Conservation (phyloP, 2,797 vertebrate species). For the Notoglanidium macrostoma region DNA sequence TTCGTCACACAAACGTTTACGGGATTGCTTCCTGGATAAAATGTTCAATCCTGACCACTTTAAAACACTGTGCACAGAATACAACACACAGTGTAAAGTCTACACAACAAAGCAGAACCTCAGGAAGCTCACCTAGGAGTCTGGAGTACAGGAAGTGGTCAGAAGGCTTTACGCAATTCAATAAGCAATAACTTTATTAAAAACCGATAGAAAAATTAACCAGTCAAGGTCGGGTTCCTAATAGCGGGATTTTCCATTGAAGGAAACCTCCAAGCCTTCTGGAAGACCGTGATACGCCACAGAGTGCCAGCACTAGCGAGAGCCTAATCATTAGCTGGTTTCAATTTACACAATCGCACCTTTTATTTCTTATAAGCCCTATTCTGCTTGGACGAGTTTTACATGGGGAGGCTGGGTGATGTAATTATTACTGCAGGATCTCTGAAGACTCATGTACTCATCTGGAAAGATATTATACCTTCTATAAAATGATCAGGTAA, state of each 20-base stretch:
- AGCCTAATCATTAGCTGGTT: background rate
- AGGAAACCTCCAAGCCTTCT: background rate
- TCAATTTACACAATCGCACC: background rate
- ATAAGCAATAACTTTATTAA: background rate
- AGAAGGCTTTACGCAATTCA: background rate
- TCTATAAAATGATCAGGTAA: too few species aligned
- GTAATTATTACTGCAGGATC: background rate
- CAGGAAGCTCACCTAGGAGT: background rate
- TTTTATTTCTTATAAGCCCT: background rate
- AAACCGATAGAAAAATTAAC: background rate
- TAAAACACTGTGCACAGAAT: background rate
- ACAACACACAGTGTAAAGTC: background rate
- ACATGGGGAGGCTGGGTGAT: background rate
- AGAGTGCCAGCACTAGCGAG: background rate
- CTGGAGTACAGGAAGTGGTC: background rate
- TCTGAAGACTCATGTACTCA: background rate
- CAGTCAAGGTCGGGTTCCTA: background rate
- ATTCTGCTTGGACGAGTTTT: background rate
- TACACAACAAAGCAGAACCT: background rate
- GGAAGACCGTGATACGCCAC: background rate
- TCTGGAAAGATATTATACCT: background rate
- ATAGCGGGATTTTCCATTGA: background rate
- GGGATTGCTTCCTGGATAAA: background rate
- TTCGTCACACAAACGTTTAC: constrained; percentile 4
- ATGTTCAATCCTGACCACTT: background rate